Conservation (phyloP, 2,888 invertebrate genomes). For the Margaritifera margaritifera region DNA sequence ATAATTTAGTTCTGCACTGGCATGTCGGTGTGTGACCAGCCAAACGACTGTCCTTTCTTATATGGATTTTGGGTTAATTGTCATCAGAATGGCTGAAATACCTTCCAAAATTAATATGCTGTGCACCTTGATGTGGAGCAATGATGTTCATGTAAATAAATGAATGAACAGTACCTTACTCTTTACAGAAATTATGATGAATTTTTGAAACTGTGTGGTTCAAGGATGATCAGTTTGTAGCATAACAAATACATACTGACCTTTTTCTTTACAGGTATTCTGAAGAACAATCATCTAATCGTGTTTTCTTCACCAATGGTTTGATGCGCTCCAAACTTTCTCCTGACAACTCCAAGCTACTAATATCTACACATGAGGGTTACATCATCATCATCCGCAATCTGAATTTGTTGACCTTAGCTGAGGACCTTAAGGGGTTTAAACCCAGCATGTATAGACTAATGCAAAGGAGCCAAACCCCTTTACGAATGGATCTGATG, state of each 20-base stretch:
- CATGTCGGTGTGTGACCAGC: too few species aligned
- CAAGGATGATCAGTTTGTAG: neutral
- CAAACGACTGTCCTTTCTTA: too few species aligned
- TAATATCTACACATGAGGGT: conserved; percentile 92
- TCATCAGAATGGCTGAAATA: too few species aligned
- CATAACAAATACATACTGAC: neutral
- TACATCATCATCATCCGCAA: conserved; percentile 92
- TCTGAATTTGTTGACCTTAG: conserved; percentile 85
- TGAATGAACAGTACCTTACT: neutral
- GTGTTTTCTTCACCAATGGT: conserved; percentile 84
- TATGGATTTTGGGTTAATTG: too few species aligned
- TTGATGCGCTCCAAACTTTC: conserved; percentile 90
- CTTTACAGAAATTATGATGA: too few species aligned
- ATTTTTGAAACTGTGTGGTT: neutral
- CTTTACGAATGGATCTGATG: conserved; percentile 84
- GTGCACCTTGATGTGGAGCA: too few species aligned
- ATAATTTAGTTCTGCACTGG: too few species aligned
- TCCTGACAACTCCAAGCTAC: conserved; percentile 89
- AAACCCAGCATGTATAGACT: conserved; percentile 91
- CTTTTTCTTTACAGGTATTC: conserved; percentile 49
- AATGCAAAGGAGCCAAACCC: conserved; percentile 89
- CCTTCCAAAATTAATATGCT: too few species aligned
- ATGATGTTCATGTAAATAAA: too few species aligned
- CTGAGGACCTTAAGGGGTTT: conserved; percentile 81
- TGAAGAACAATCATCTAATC: conserved; percentile 45